phyloP scores from a whole-genome alignment of 2,888 invertebrate genomes.

The Drepanosiphum platanoidis region DNA sequence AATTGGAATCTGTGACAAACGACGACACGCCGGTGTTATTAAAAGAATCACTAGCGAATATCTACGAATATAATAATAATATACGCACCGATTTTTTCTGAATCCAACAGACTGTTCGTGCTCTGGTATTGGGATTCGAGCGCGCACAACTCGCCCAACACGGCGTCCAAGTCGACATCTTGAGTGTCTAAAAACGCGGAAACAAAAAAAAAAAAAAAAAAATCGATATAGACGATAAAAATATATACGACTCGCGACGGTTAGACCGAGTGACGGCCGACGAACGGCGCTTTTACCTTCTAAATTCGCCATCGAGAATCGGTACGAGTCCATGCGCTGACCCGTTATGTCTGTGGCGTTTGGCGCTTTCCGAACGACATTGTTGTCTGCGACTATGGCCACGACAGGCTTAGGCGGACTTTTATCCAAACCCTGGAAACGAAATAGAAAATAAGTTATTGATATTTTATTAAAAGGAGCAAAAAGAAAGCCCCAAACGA shows the following conservation, averaged over 20 bases:
- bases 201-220: too few species aligned
- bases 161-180: conserved; percentile 96
- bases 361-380: conserved; percentile 36
- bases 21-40: neutral
- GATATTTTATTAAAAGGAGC: neutral
- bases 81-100: conserved; percentile 51
- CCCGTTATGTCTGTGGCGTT: conserved; percentile 77
- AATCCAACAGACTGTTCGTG: conserved; percentile 65
- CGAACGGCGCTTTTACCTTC: conserved; percentile 72
- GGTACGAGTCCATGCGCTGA: conserved; percentile 82
- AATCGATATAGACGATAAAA: neutral
- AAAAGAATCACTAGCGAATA: neutral
- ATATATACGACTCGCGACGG: neutral
- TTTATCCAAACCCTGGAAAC: conserved; percentile 78
- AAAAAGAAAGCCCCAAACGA: neutral
- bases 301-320: conserved; percentile 95
- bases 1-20: conserved; percentile 47
- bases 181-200: conserved; percentile 78
- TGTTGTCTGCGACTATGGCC: too few species aligned
- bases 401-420: conserved; percentile 66
- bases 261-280: neutral
- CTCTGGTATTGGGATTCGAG: conserved; percentile 78
- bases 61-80: neutral
- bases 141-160: conserved; percentile 93
- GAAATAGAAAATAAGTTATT: conserved; percentile 63